Evolutionary conservation across 2,888 invertebrate genomes (phyloP), one percentile per base, ranked within the genome.

Genomic region (Prenolepis imparis): DNA sequence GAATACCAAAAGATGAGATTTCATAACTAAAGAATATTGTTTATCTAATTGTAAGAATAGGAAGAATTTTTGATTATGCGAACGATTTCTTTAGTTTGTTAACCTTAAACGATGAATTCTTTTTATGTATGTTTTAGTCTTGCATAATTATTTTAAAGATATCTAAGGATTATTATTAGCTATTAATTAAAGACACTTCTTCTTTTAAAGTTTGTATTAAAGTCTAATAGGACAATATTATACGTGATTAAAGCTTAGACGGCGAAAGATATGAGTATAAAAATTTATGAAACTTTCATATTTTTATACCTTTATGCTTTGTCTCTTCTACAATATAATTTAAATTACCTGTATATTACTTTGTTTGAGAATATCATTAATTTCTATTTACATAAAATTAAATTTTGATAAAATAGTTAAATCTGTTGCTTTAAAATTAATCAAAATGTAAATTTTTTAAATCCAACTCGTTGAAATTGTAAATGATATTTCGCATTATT

Each of bases 371-470:
- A 63, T 74, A 63, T 61, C 41, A 41, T 74, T 61, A 59, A 73
- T 59, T 41, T 63, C 11, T 63, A 32, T 74, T 74, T 74, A 63
- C n/a, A 74, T 32, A 44, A 74, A 74, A 61, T 28, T 73, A 74
- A n/a, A 44, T 44, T 28, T 6, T 5, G 1, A 41, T 44, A 61
- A 64, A 44, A 41, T 15, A 12, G 24, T 63, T 74, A 74, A 74
- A 44, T 63, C 28, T 74, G 75, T 75, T 48, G 15, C 21, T 64
- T 41, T 48, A 24, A 75, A 67, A 36, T 67, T 52, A 67, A 67
- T 75, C 21, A 75, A 75, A 75, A 68, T 75, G 52, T 68, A 67
- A 75, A 67, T 75, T 75, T 67, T 28, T 67, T 9, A 32, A 41
- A 15, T 66, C 5, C 0, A 75, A 6, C 24, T 66, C 24, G 36